Base-by-base conservation (phyloP, 2,797 vertebrate genomes). In the Miichthys miiuy region DNA sequence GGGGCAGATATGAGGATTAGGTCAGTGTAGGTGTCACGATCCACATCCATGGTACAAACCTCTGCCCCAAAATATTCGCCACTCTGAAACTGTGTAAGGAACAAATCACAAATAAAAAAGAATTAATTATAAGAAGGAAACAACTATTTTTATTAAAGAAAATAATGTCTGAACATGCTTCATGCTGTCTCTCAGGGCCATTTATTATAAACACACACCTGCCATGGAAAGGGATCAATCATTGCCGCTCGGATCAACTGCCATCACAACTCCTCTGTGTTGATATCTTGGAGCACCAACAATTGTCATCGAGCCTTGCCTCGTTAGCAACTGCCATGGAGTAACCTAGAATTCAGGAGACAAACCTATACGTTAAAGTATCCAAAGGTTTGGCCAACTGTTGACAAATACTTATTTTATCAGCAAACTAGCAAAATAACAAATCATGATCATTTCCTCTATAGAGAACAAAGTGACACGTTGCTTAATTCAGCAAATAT, bases 11-110 rank as follows among this genome's bases (percentile, higher is more conserved):
- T 93, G 60, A 97, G 93, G 67, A 97, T 70, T 1, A 96, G 56
- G 46, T 97, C 94, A 0, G 94, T 86, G 38, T 2, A 68, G 2
- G 0, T 0, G 21, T 96, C 87, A 0, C 0, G 0, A 42, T 95
- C 46, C 61, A 96, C 38, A 4, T 96, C 92, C 91, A 97, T 94
- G 3, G 94, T 82, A 79, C 96, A 94, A 80, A 98, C 86, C 55
- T 93, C 95, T 8, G 96, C 96, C 41, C 97, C 97, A 1, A 97
- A 98, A 85, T 97, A 97, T 58, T 94, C 94, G 18, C 97, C 97
- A 0, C 92, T 95, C 94, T 97, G 95, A 86, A 87, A 92, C 84
- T 91, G 81, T 75, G 17, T 16, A 6, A 67, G 12, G 8, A 14
- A 44, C 34, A 84, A 41, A 63, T 77, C 1, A 27, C 27, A 3